These are phyloP conservation scores for Chelon auratus DNA, from an alignment of 2,797 vertebrate genomes.

Conservation along the genomic window DNA sequence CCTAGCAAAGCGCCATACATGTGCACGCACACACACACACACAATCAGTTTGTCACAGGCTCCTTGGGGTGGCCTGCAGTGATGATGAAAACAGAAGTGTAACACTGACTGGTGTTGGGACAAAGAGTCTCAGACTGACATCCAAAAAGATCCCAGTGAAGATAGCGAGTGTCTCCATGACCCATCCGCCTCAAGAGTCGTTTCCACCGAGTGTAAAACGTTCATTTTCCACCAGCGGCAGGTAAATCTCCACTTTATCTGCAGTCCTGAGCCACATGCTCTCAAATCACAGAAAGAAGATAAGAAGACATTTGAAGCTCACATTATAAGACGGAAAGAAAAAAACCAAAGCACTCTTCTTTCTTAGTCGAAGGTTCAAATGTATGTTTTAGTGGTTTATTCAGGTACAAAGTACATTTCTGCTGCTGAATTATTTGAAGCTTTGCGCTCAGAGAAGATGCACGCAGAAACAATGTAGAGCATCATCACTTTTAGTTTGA, in stretches of 20 bases:
- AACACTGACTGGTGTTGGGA: conserved; percentile 20
- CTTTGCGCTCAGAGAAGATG: background rate
- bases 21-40: conserved; percentile 2
- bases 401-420: background rate
- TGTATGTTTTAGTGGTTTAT: background rate
- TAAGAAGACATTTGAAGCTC: conserved; percentile 14
- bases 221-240: conserved; percentile 13
- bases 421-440: conserved; percentile 7
- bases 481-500: background rate
- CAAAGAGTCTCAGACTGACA: conserved; percentile 7
- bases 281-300: conserved; percentile 22
- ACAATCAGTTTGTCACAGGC: conserved; percentile 12
- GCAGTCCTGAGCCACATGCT: conserved; percentile 5
- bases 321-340: conserved; percentile 13
- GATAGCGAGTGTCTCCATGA: conserved; percentile 13
- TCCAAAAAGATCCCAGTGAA: conserved; percentile 10
- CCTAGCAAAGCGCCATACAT: conserved; percentile 8
- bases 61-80: conserved; percentile 14
- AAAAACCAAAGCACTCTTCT: conserved; percentile 17
- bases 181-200: conserved; percentile 8
- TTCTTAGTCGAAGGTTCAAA: background rate
- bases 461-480: background rate
- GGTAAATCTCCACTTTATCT: conserved; percentile 36
- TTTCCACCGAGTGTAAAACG: conserved; percentile 5
- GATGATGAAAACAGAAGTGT: conserved; percentile 42